Evolutionary conservation across 2,888 invertebrate species (phyloP).

Genomic region (Andrena flavipes): DNA sequence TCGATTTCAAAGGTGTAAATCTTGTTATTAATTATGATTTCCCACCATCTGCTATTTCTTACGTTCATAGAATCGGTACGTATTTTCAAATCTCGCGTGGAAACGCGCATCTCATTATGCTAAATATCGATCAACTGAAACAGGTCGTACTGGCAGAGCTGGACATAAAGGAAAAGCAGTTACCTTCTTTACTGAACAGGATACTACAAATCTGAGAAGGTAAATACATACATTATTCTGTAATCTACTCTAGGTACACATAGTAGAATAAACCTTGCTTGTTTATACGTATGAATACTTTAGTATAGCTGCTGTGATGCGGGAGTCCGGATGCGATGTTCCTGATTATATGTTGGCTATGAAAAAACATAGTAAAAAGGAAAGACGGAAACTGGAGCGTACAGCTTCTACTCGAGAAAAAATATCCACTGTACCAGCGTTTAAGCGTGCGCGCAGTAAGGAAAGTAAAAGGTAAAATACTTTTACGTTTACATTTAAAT

Average conservation of each 20-base stretch:
- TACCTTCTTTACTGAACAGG: conserved; percentile 97
- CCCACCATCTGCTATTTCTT: conserved; percentile 95
- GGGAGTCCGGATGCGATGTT: conserved; percentile 95
- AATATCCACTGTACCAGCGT: conserved; percentile 60
- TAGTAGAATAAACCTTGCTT: not conserved
- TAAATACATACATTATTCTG: conserved; percentile 78
- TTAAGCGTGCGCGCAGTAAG: conserved; percentile 25
- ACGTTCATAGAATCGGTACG: conserved; percentile 93
- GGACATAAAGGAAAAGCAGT: conserved; percentile 95
- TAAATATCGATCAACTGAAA: conserved; percentile 46
- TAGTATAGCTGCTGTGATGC: conserved; percentile 96
- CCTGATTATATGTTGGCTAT: conserved; percentile 95
- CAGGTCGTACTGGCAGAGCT: conserved; percentile 96
- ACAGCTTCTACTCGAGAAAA: conserved; percentile 88
- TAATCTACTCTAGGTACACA: no score
- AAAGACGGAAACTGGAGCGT: conserved; percentile 85
- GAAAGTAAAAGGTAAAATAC: conserved; percentile 23
- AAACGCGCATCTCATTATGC: not conserved
- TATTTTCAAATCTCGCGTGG: conserved; percentile 7
- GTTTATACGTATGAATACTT: conserved; percentile 59
- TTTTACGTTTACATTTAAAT: not conserved
- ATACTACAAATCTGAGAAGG: conserved; percentile 94
- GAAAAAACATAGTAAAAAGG: conserved; percentile 89
- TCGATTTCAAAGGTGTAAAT: conserved; percentile 98
- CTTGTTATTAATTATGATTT: conserved; percentile 99